Conservation (phyloP, 1,140 invertebrate genomes). For the Saccostrea echinata region DNA sequence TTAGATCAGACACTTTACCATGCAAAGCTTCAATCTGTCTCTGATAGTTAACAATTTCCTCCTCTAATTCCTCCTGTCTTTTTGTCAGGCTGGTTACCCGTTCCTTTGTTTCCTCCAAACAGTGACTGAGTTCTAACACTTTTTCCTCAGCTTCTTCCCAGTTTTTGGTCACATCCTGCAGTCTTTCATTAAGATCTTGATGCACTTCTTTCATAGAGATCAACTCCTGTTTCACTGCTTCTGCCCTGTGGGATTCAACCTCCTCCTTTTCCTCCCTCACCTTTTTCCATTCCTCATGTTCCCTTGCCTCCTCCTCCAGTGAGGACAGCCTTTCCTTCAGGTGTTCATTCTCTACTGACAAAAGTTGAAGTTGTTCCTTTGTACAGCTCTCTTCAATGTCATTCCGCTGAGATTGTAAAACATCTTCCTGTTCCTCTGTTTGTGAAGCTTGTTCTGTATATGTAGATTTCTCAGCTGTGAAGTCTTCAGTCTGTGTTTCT, state of each 20-base stretch:
- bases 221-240: background rate
- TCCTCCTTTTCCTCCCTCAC: background rate
- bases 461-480: background rate
- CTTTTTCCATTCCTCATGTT: background rate
- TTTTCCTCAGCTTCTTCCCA: constrained; percentile 14
- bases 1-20: background rate
- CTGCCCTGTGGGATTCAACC: background rate
- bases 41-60: background rate
- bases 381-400: background rate
- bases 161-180: constrained; percentile 22
- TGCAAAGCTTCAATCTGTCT: background rate
- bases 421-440: background rate
- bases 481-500: background rate
- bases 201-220: background rate
- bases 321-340: background rate
- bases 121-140: background rate
- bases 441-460: constrained; percentile 2
- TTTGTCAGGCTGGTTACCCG: background rate
- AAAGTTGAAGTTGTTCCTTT: background rate
- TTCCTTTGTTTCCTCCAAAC: background rate
- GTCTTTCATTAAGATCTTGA: background rate
- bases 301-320: background rate
- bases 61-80: background rate
- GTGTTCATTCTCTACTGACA: background rate
- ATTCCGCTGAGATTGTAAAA: background rate